These are phyloP conservation scores for Tangara arthus DNA, from an alignment of 2,797 vertebrate species.

Conservation along the genomic window DNA sequence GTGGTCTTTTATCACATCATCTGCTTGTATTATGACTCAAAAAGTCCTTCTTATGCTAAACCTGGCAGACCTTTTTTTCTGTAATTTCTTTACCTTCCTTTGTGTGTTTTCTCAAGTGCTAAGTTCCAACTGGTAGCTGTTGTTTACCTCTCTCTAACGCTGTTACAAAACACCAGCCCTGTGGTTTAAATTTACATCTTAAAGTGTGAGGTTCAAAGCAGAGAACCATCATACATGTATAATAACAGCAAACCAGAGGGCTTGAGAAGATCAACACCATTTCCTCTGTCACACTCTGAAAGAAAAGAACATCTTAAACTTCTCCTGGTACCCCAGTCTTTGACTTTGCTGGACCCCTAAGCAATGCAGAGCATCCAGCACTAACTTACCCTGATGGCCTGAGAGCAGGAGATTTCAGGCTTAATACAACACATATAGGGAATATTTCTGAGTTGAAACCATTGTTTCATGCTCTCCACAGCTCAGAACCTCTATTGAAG, in stretches of 20 bases:
- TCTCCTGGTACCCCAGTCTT: not conserved
- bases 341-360: not conserved
- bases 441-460: not conserved
- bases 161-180: not conserved
- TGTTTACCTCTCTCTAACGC: not conserved
- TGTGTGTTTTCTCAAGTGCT: not conserved
- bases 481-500: not conserved
- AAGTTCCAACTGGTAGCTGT: not conserved
- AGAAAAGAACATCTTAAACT: not conserved
- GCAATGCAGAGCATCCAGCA: not conserved
- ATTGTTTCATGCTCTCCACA: not conserved
- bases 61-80: not conserved
- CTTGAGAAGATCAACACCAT: not conserved
- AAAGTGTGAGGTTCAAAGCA: not conserved
- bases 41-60: not conserved
- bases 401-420: not conserved
- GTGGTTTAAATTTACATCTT: not conserved
- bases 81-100: not conserved
- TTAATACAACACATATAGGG: not conserved
- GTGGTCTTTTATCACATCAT: not conserved
- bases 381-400: accelerated
- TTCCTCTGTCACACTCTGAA: not conserved
- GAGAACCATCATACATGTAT: not conserved
- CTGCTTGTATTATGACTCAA: not conserved
- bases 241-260: not conserved